Evolutionary conservation across 2,113 vertebrate genomes (phyloP), one percentile per base, ranked within the genome.

Genomic region (Scatophagus argus): DNA sequence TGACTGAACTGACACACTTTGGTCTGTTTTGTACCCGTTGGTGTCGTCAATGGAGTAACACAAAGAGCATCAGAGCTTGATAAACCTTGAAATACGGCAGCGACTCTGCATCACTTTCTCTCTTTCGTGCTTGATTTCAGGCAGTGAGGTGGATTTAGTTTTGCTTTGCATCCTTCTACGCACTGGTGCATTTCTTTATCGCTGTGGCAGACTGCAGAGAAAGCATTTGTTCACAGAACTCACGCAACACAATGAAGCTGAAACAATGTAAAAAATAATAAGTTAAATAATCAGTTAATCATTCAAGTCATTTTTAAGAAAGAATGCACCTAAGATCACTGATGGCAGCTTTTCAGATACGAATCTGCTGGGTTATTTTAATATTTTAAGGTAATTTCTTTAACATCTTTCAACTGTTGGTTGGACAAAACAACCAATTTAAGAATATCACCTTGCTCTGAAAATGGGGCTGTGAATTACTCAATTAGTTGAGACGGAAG

Each of bases 1-100:
- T 1, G 5, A 32, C n/a, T 2, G 19, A 41, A 4, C n/a, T 39
- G 64, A 56, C 66, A 56, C 58, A 36, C 21, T 66, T 71, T 17
- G 2, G 2, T 46, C 36, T 64, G 66, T 64, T 64, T 64, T 52
- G 27, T 3, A 5, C n/a, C 7, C 5, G n/a, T 39, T 61, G 67
- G 49, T 77, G 71, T 11, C 13, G 59, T 75, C 77, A 46, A 44
- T 67, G 2, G 16, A n/a, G 49, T 3, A 41, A 25, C 8, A 17
- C 11, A 19, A 36, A 29, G 23, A 29, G 10, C n/a, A n/a, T n/a
- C n/a, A n/a, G n/a, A n/a, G n/a, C n/a, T n/a, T n/a, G n/a, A n/a
- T n/a, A n/a, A n/a, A n/a, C n/a, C n/a, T n/a, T n/a, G n/a, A n/a
- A n/a, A n/a, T n/a, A n/a, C n/a, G n/a, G n/a, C n/a, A n/a, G n/a